Conservation (phyloP, 2,113 vertebrate genomes). For the Forbesichthys agassizii region DNA sequence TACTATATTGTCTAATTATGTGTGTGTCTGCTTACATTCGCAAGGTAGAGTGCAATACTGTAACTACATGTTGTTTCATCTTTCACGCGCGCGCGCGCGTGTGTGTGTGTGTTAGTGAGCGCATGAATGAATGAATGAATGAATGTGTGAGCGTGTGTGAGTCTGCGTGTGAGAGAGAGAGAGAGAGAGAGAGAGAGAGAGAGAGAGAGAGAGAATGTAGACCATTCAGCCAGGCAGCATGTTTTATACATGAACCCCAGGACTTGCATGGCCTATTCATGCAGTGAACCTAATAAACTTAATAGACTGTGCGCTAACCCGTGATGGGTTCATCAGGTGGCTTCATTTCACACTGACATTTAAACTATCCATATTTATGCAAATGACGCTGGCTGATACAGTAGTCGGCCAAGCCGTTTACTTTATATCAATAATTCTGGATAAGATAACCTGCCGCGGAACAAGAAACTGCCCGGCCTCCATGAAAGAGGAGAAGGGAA, state of each 20-base stretch:
- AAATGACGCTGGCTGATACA: slow-evolving; percentile 29
- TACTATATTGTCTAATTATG: too few relatives aligned
- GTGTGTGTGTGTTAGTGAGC: slow-evolving; percentile 25
- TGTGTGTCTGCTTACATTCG: too few relatives aligned
- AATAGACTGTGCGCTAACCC: slow-evolving; percentile 48
- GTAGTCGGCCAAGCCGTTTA: neutral
- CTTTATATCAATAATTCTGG: slow-evolving; percentile 3
- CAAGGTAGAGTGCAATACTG: too few relatives aligned
- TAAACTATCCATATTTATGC: slow-evolving; percentile 62
- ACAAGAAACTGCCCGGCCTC: too few relatives aligned
- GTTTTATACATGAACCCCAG: slow-evolving; percentile 8
- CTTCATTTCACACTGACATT: slow-evolving; percentile 59
- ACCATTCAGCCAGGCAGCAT: slow-evolving; percentile 11
- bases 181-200: neutral
- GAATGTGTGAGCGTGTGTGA: neutral
- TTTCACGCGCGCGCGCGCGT: neutral
- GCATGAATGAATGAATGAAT: neutral
- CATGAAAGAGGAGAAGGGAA: too few relatives aligned
- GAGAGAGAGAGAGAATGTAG: neutral
- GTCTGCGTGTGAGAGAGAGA: slow-evolving; percentile 2
- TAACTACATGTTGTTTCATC: too few relatives aligned
- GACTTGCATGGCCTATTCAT: slow-evolving; percentile 16
- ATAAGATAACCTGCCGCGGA: neutral
- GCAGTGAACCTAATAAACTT: slow-evolving; percentile 55
- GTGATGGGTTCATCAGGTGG: slow-evolving; percentile 51